Evolutionary conservation across 1,140 invertebrate genomes (phyloP).

Genomic region (Rhopalosiphum maidis): DNA sequence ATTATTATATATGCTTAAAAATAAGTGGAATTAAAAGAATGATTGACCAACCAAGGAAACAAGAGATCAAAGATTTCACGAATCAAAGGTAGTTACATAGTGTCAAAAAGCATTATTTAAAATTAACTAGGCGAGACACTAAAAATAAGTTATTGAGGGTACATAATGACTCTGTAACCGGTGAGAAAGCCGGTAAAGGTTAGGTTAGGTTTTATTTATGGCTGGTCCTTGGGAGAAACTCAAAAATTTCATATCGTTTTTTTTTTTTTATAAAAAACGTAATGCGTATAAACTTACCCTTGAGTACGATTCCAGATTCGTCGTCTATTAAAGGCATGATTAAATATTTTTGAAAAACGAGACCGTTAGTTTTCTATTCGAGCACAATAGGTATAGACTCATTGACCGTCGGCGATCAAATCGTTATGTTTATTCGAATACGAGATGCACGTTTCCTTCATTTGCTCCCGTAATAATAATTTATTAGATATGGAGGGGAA

Average conservation of each 20-base stretch:
- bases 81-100: too few relatives aligned
- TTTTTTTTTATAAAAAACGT: background rate
- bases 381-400: background rate
- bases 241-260: background rate
- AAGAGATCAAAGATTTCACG: too few relatives aligned
- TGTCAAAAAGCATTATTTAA: background rate
- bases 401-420: background rate
- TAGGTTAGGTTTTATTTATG: background rate
- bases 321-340: slow-evolving; percentile 44
- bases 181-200: background rate
- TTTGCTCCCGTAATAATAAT: background rate
- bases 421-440: background rate
- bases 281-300: background rate
- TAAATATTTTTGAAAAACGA: background rate
- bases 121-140: background rate
- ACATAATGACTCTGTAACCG: background rate
- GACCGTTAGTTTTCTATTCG: background rate
- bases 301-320: background rate
- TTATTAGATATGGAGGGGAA: background rate
- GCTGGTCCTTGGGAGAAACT: background rate
- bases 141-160: background rate
- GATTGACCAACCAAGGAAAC: too few relatives aligned
- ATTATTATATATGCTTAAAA: too few relatives aligned
- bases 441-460: slow-evolving; percentile 34
- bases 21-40: too few relatives aligned